Evolutionary conservation across 2,797 vertebrate species (phyloP).

Genomic region (Tenualosa ilisha): DNA sequence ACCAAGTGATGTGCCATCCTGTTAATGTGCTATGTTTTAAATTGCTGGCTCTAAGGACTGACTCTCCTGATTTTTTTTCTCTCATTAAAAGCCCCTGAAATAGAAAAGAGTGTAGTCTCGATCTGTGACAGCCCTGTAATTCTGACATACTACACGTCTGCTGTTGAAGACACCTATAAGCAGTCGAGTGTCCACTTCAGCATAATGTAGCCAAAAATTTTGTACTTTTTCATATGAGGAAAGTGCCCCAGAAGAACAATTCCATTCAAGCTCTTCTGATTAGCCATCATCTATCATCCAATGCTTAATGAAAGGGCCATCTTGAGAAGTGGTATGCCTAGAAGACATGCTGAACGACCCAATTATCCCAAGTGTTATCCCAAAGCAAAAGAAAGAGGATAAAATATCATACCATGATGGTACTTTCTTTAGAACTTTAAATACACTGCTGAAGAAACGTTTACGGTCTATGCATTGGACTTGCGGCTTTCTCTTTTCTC

Average conservation of each 20-base stretch:
- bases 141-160: constrained; percentile 36
- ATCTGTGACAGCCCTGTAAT: constrained; percentile 40
- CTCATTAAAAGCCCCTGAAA: constrained; percentile 24
- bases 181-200: constrained; percentile 51
- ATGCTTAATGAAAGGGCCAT: constrained; percentile 40
- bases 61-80: neutral
- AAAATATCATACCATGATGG: neutral
- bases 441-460: neutral
- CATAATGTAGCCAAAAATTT: constrained; percentile 41
- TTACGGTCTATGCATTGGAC: neutral
- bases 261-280: constrained; percentile 48
- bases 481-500: neutral
- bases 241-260: constrained; percentile 1
- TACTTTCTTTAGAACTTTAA: constrained; percentile 6
- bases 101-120: constrained; percentile 32
- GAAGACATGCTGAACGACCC: constrained; percentile 39
- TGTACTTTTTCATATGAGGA: constrained; percentile 44
- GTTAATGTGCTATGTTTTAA: constrained; percentile 13
- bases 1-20: neutral
- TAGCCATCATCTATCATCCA: constrained; percentile 48
- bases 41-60: neutral
- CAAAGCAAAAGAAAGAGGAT: constrained; percentile 18
- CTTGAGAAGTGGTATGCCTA: constrained; percentile 36
- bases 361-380: constrained; percentile 50
- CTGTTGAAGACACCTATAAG: constrained; percentile 41